phyloP scores from a whole-genome alignment of 2,888 invertebrate species.

The Tipula vernalis region DNA sequence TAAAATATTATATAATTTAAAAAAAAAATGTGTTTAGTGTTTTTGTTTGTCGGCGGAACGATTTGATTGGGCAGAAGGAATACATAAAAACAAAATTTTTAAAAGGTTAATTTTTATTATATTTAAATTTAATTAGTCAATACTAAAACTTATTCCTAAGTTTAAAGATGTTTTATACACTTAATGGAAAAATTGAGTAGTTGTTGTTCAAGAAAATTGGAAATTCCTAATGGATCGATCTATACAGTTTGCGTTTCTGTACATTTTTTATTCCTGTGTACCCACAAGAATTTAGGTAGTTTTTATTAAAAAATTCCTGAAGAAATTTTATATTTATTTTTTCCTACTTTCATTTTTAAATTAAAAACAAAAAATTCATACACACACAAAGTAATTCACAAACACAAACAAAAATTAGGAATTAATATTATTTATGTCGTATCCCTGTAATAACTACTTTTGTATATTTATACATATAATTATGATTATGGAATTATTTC shows the following conservation, averaged over 20 bases:
- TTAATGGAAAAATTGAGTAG: neutral
- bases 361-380: neutral
- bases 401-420: neutral
- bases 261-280: neutral
- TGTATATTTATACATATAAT: neutral
- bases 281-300: neutral
- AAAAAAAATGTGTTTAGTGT: neutral
- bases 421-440: neutral
- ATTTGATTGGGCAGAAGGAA: neutral
- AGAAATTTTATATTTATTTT: neutral
- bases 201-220: neutral
- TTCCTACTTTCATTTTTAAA: neutral
- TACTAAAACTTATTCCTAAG: neutral
- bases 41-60: neutral
- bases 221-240: neutral
- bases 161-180: neutral
- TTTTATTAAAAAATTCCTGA: neutral
- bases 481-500: neutral
- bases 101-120: neutral
- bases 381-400: neutral
- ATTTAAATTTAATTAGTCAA: neutral
- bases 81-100: neutral
- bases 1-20: neutral
- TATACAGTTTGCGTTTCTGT: neutral
- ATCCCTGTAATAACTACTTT: neutral